Base-by-base conservation (phyloP, 2,888 invertebrate genomes). In the Pycnomerus fuliginosus region DNA sequence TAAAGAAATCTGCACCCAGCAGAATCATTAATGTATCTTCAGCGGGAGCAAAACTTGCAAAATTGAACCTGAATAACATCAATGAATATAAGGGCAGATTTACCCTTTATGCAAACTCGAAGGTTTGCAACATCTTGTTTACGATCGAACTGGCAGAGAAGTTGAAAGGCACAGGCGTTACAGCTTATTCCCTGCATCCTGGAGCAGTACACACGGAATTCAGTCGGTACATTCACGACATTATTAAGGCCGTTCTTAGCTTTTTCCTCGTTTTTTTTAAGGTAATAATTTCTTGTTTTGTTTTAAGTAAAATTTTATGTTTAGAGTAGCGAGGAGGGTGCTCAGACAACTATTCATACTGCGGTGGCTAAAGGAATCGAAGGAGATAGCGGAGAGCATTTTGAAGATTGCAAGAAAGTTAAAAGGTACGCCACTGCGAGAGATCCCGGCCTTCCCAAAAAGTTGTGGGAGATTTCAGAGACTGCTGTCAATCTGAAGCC, bases 221-320 rank as follows among this genome's bases (percentile, higher is more conserved):
- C 14, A 40, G 40, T 8, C 23, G 34, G 79, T 27, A 77, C 76
- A 12, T 28, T 4, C 10, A 10, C 2, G 30, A 34, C 8, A 4
- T 23, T 3, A 16, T 22, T 16, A 40, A 47, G 22, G 16, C 23
- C n/a, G 3, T 48, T 3, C 11, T 41, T 11, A 13, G 41, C 15
- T 48, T 43, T 16, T 46, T 39, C 3, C 22, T 36, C 8, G 23
- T 49, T 8, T 51, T 48, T 44, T 47, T 46, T 25, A 50, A 50
- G 28, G 54, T 54, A 36, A 42, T 11, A 27, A 11, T 4, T 25
- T 35, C 14, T 25, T 28, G 10, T 11, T 7, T 12, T 28, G 8
- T 12, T 12, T 12, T 28, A 12, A 12, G 13, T 10, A 12, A 31
- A 16, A 31, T 1, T 16, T 17, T 37, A 3, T 28, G 10, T 50